Conservation (phyloP, 2,888 invertebrate species). For the Gymnosoma rotundatum region DNA sequence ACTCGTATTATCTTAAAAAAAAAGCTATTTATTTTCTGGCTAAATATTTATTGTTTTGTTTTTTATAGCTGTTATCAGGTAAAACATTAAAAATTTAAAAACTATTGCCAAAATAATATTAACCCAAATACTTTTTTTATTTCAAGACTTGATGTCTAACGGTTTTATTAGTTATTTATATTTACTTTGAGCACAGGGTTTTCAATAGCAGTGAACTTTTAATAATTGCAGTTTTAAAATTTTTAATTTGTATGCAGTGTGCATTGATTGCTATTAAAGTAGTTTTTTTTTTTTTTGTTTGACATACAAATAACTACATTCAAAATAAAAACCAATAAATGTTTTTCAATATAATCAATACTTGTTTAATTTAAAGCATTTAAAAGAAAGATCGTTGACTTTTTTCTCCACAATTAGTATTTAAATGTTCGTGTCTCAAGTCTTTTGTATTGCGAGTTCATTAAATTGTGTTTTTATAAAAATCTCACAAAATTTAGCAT, state of each 20-base stretch:
- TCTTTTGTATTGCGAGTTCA: no score
- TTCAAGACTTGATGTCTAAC: no score
- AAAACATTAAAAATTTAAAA: not conserved
- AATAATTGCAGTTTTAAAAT: constrained; percentile 5
- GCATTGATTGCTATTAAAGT: not conserved
- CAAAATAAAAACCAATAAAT: no score
- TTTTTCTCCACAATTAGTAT: no score
- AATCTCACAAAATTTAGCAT: no score
- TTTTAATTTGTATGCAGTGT: constrained; percentile 10
- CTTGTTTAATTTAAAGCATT: no score
- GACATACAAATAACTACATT: not conserved
- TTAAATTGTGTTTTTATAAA: no score
- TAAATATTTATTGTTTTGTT: not conserved
- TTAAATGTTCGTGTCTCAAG: no score
- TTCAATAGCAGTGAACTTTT: constrained; percentile 47
- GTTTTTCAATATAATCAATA: no score
- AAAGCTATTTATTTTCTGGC: not conserved
- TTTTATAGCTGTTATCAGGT: not conserved
- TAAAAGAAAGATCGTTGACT: no score
- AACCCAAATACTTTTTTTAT: constrained; percentile 3
- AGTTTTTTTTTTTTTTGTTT: not conserved
- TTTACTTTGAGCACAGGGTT: constrained; percentile 37
- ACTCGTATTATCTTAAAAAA: not conserved
- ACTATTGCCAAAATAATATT: constrained; percentile 31
- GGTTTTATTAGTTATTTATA: not conserved